Percentiles rank a stretch among this genome's conserved stretches.
Evolutionary conservation across 2,113 vertebrate species (phyloP).

Genomic region (Urocynchramus pylzowi): DNA sequence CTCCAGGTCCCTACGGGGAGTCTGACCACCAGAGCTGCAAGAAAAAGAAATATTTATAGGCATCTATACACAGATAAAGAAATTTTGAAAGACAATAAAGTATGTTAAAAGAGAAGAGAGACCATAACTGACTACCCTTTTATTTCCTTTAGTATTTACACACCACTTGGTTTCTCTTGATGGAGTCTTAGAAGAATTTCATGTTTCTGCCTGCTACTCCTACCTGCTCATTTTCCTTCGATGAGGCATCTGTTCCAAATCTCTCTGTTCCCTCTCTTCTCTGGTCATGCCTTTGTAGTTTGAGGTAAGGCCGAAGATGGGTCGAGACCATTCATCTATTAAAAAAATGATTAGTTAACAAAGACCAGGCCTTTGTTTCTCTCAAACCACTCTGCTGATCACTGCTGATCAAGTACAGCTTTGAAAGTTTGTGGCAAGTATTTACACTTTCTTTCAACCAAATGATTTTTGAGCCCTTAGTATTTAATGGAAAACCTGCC

Average conservation of each 20-base stretch:
- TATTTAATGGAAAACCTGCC: background rate
- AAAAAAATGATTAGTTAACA: background rate
- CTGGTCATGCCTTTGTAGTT: constrained; percentile 99
- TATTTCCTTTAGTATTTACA: background rate
- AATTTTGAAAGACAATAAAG: background rate
- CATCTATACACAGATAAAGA: background rate
- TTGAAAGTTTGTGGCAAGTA: background rate
- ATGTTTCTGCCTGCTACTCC: background rate
- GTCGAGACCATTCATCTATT: constrained; percentile 96
- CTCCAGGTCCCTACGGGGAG: constrained; percentile 93
- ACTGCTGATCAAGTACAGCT: background rate
- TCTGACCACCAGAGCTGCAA: constrained; percentile 91
- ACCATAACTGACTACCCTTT: background rate
- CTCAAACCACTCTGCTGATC: background rate
- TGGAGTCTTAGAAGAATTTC: background rate
- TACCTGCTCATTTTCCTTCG: constrained; percentile 89
- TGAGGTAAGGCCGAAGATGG: constrained; percentile 95
- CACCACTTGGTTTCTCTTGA: background rate
- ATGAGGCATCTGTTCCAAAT: constrained; percentile 95
- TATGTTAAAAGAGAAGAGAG: background rate
- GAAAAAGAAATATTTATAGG: background rate
- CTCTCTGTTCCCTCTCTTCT: constrained; percentile 95
- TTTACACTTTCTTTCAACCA: background rate
- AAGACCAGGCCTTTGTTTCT: background rate
- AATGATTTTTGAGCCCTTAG: background rate